These are phyloP conservation scores for Drosophila atripex DNA, from an alignment of 2,888 invertebrate genomes.

Conservation along the genomic window DNA sequence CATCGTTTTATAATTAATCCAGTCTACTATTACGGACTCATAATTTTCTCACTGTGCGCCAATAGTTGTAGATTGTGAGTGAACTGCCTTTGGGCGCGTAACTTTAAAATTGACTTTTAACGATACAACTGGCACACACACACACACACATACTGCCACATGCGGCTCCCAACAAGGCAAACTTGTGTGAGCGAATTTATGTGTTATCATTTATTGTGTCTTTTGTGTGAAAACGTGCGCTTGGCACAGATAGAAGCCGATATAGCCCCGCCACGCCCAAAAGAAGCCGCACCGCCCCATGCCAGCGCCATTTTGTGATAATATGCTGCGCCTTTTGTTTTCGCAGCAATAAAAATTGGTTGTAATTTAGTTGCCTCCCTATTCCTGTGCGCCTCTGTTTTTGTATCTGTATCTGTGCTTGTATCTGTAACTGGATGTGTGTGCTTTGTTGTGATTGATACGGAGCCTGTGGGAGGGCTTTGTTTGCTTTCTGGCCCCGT, in stretches of 20 bases:
- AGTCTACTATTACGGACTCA: too few relatives aligned
- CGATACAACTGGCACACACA: constrained; percentile 58
- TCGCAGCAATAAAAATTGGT: constrained; percentile 77
- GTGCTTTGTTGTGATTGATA: constrained; percentile 67
- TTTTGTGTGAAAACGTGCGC: constrained; percentile 68
- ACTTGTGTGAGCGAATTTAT: constrained; percentile 67
- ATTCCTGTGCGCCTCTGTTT: not conserved
- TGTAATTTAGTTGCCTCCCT: constrained; percentile 65
- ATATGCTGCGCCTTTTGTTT: constrained; percentile 73
- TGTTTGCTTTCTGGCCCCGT: constrained; percentile 31
- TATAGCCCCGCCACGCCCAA: constrained; percentile 47
- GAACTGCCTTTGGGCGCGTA: constrained; percentile 61
- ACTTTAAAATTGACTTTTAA: constrained; percentile 80
- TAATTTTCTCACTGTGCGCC: constrained; percentile 23
- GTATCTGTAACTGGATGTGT: constrained; percentile 39
- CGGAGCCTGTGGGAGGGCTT: constrained; percentile 47
- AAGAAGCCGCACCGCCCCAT: constrained; percentile 31
- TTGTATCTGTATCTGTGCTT: constrained; percentile 21
- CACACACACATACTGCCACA: constrained; percentile 7
- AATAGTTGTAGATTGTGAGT: constrained; percentile 55
- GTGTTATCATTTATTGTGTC: constrained; percentile 80
- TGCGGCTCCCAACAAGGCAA: constrained; percentile 8
- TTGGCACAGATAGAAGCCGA: constrained; percentile 41
- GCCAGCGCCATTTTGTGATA: constrained; percentile 53
- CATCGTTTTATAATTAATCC: too few relatives aligned